Evolutionary conservation across 1,140 invertebrate genomes (phyloP), one percentile per base, ranked within the genome.

Genomic region (Cydia amplana): DNA sequence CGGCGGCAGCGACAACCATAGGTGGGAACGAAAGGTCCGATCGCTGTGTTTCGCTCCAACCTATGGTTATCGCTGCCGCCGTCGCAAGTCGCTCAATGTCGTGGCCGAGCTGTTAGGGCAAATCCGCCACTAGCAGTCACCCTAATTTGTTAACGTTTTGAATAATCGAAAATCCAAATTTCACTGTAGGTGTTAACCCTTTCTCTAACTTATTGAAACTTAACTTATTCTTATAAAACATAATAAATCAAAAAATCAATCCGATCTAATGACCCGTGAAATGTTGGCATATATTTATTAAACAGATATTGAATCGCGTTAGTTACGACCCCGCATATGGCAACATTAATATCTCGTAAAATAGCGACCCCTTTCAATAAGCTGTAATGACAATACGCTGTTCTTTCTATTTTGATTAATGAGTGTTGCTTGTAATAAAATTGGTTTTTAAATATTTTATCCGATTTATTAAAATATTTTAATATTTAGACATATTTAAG

Each of bases 361-460:
- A 70, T 70, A 1, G n/a, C 65, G n/a, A 70, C 65, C 65, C 65
- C 65, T 70, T 70, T 36, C 32, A 43, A 36, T 70, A 70, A 23
- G 79, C 73, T 67, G 72, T 75, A 46, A 46, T 55, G 43, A 70
- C 78, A 81, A 73, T 43, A 7, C 49, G 20, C 55, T 60, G 49
- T 51, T 28, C 28, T 82, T 78, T 76, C 43, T 55, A 74, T 81
- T 60, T 79, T 85, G 83, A 85, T 83, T 85, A 80, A 74, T 78
- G 78, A 81, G 80, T 78, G 79, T 85, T 83, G 78, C 80, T 72
- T 60, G 81, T 81, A 79, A 85, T 85, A 83, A 83, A 85, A 49
- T 83, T 4, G 9, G n/a, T 23, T 18, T 60, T 60, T 51, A 51
- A 49, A 51, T n/a, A n/a, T n/a, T 70, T 46, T 28, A 51, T 20